Evolutionary conservation across 2,888 invertebrate species (phyloP).

Genomic region (Tortrix viridana): DNA sequence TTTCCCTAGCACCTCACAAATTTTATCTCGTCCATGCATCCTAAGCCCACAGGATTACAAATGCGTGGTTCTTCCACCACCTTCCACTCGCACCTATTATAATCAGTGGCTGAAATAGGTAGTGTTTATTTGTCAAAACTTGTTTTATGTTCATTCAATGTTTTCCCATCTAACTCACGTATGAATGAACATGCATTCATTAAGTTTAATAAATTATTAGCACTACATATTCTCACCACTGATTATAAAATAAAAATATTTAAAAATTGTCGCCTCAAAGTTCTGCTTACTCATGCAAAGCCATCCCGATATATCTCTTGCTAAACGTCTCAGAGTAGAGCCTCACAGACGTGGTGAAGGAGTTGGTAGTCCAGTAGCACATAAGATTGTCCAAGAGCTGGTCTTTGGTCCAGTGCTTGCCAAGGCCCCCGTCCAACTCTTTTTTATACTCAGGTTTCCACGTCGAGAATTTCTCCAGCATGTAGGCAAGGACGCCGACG

Average conservation of each 20-base stretch:
- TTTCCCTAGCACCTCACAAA: no score
- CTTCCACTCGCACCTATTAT: no score
- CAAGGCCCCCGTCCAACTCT: constrained; percentile 86
- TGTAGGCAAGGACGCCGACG: constrained; percentile 91
- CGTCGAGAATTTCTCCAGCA: constrained; percentile 91
- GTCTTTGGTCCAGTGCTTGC: constrained; percentile 83
- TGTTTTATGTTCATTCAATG: no score
- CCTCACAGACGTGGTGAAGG: constrained; percentile 87
- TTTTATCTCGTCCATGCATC: no score
- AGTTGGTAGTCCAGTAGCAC: constrained; percentile 89
- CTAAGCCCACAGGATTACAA: not conserved
- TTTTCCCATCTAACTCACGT: no score
- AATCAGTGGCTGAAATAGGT: no score
- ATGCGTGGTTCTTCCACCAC: no score
- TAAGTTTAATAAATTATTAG: no score
- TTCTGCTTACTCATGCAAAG: constrained; percentile 49
- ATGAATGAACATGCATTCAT: no score
- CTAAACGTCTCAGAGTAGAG: constrained; percentile 85
- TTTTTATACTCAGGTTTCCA: constrained; percentile 77
- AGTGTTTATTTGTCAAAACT: no score
- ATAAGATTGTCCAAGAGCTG: constrained; percentile 89
- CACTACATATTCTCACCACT: no score
- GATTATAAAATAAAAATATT: no score
- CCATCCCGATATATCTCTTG: constrained; percentile 41
- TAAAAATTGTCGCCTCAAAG: not conserved